A percentile compares a stretch with the other conserved stretches of the same genome.
Conservation (phyloP, 2,797 vertebrate genomes). For the Oophaga sylvatica region DNA sequence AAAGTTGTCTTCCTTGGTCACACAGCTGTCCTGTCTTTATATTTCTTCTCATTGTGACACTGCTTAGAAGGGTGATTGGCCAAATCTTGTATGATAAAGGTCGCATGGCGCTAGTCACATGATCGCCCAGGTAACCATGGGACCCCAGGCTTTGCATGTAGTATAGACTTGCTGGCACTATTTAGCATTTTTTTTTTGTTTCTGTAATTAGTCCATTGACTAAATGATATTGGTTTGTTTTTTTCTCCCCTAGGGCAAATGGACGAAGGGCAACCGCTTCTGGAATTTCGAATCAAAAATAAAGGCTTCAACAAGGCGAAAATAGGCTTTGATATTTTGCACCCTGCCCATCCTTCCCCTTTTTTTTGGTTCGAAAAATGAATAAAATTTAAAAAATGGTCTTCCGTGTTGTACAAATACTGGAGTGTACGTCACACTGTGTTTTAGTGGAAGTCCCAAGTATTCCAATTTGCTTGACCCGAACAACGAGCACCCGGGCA, state of each 20-base stretch:
- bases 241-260: conserved; percentile 75
- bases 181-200: not conserved
- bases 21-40: too few relatives aligned
- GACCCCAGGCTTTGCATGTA: too few relatives aligned
- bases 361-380: not conserved
- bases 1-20: too few relatives aligned
- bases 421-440: conserved; percentile 73
- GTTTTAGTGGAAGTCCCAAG: conserved; percentile 68
- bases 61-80: too few relatives aligned
- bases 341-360: too few relatives aligned
- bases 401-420: conserved; percentile 73
- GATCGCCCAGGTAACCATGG: too few relatives aligned
- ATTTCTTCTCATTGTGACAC: too few relatives aligned
- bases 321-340: conserved; percentile 72
- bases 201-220: not conserved
- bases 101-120: too few relatives aligned
- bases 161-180: too few relatives aligned
- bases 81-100: too few relatives aligned
- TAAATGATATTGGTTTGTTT: not conserved
- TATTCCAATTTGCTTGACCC: too few relatives aligned
- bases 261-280: conserved; percentile 79
- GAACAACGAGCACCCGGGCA: too few relatives aligned
- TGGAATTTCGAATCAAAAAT: conserved; percentile 85
- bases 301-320: conserved; percentile 94
- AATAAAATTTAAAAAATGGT: conserved; percentile 65